Base-by-base conservation (phyloP, 2,797 vertebrate species). In the Thripadectes ignobilis region DNA sequence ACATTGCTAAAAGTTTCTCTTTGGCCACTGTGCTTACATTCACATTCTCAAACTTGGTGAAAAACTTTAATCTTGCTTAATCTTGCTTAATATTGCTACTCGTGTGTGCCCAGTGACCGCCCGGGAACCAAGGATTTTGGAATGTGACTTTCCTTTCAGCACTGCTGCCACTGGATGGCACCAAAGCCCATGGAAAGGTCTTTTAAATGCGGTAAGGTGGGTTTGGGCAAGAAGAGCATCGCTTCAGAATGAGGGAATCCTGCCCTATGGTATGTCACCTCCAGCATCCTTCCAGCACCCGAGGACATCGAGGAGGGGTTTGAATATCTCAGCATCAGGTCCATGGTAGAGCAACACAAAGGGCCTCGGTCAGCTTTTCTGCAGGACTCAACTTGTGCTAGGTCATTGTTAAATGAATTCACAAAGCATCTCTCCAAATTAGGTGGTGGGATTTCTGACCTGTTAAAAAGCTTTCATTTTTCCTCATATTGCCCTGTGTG, bases 131-230 rank as follows among this genome's bases (percentile, higher is more conserved):
- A 94, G 26, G 29, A 23, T 14, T 88, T 73, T 11, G 13, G 26
- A 20, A 29, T 1, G 34, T 18, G 29, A 41, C 54, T 38, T 26
- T 29, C 14, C 41, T 62, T 87, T 72, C 21, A 15, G 77, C 26
- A 9, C 34, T 30, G 26, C 29, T 55, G 59, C 95, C 97, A 94
- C 96, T 22, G 82, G 96, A 95, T 97, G 97, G 96, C 95, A 95
- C 88, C 95, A 97, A 94, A 97, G 92, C 49, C 93, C 92, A 67
- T 0, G 38, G 46, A 87, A 97, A 94, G 17, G 10, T 58, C 51
- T 30, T 14, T 51, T 51, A 51, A 51, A 29, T 23, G 4, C n/a
- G 54, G 43, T 3, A 6, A 15, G 18, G 48, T 9, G 59, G 29
- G 32, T 41, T 12, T 63, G 79, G 20, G 22, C 23, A 21, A 17